Conservation (phyloP, 1,140 invertebrate genomes). For the Sesamia nonagrioides region DNA sequence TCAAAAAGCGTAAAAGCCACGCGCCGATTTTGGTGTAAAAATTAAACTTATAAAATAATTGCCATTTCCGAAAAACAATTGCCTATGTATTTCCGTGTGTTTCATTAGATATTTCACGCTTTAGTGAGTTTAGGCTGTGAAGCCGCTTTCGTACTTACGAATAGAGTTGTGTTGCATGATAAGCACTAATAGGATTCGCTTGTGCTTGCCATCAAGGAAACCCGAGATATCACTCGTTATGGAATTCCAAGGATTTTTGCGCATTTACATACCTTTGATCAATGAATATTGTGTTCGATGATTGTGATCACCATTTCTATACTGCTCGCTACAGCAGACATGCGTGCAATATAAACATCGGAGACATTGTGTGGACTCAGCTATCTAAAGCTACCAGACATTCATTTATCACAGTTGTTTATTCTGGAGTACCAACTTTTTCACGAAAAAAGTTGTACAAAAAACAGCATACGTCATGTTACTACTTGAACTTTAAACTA, state of each 20-base stretch:
- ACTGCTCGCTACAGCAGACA: background rate
- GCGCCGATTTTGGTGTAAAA: conserved; percentile 12
- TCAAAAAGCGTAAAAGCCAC: background rate
- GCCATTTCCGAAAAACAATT: conserved; percentile 2
- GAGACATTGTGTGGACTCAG: too few relatives aligned
- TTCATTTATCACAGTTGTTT: background rate
- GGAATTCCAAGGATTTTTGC: background rate
- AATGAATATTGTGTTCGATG: background rate
- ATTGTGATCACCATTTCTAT: background rate
- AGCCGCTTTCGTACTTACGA: background rate
- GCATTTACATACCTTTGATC: conserved; percentile 3
- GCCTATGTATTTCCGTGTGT: background rate
- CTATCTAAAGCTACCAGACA: too few relatives aligned
- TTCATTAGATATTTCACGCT: conserved; percentile 2
- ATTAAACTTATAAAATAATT: conserved; percentile 1
- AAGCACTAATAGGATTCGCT: background rate
- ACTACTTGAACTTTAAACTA: background rate
- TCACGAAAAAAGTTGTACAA: too few relatives aligned
- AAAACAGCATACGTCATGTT: background rate
- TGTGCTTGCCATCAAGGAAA: background rate
- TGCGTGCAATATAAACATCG: background rate
- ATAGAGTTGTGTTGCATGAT: background rate
- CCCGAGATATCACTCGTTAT: background rate
- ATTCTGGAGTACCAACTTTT: background rate
- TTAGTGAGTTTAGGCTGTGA: background rate